Base-by-base conservation (phyloP, 64 coral and sea anemone species). In the Dendronephthya gigantea region DNA sequence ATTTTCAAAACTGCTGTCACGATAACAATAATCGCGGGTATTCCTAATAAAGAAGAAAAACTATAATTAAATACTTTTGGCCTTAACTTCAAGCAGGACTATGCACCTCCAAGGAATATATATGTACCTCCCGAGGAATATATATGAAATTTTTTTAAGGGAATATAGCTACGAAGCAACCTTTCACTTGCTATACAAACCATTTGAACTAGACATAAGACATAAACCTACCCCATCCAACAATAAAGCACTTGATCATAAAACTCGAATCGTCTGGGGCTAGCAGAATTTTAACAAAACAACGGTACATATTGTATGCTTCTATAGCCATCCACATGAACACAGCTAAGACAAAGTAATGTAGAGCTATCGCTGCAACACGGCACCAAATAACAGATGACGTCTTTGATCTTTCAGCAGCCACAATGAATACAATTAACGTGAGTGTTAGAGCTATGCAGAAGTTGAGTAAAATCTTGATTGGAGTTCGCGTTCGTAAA, bases 311-410 rank as follows among this genome's bases (percentile, higher is more conserved):
- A 34, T 75, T 75, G n/a, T 35, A 75, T 14, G 69, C 69, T 34
- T 32, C 28, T 75, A 75, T 38, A 15, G 69, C 69, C 69, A 75
- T 75, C 69, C 69, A 75, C 69, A 75, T 35, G n/a, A 75, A 75
- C 12, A 38, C 35, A 13, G 69, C 25, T 38, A 75, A 75, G 2
- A 75, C 69, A 34, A 75, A 38, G 23, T 75, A 75, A 75, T 75
- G 69, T 27, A 66, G 22, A 66, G 58, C 58, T 66, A 66, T 66
- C 8, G 69, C 69, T 12, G 69, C 69, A 75, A 34, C 69, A 27
- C 69, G 23, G 34, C 69, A 75, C 1, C 4, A 13, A 4, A 8
- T 34, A 7, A 16, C 10, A 31, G 69, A 75, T 7, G 69, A 75
- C 13, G 35, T 37, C 0, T 34, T 75, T 1, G 28, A 13, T 37